Evolutionary conservation across 1,140 invertebrate genomes (phyloP).

Genomic region (Drosophila punjabiensis): DNA sequence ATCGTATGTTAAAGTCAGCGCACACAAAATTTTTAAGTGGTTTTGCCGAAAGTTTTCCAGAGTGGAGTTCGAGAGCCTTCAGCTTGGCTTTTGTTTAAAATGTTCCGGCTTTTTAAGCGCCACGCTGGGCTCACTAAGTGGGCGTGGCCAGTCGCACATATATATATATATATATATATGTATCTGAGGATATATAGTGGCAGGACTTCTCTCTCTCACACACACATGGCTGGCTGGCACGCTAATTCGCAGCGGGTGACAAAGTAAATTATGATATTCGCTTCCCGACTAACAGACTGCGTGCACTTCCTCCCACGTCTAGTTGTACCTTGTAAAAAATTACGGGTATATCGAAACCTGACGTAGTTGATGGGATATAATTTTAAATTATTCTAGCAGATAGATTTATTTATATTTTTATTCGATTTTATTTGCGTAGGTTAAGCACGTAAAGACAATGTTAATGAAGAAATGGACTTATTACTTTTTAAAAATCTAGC

Average conservation of each 20-base stretch:
- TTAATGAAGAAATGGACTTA: not conserved
- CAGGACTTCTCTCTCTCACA: slow-evolving; percentile 8
- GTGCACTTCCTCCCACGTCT: slow-evolving; percentile 70
- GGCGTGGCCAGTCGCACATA: slow-evolving; percentile 38
- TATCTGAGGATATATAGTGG: slow-evolving; percentile 27
- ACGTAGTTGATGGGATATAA: no score
- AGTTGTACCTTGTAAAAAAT: not conserved
- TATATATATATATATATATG: slow-evolving; percentile 1
- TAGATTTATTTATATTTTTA: not conserved
- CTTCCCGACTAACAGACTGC: slow-evolving; percentile 79
- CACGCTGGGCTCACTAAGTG: slow-evolving; percentile 43
- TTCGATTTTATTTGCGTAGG: not conserved
- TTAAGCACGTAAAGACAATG: no score
- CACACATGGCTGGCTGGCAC: slow-evolving; percentile 51
- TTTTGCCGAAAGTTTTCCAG: slow-evolving; percentile 68
- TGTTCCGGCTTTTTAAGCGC: slow-evolving; percentile 64
- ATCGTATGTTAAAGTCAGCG: slow-evolving; percentile 78
- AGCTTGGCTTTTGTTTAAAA: slow-evolving; percentile 73
- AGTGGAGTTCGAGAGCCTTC: slow-evolving; percentile 66
- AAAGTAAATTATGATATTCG: slow-evolving; percentile 84
- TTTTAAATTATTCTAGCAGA: not conserved
- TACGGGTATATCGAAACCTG: not conserved
- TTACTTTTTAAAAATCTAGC: not conserved
- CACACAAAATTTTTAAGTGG: slow-evolving; percentile 73
- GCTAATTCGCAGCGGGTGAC: slow-evolving; percentile 83